Evolutionary conservation across 2,797 vertebrate species (phyloP), one percentile per base, ranked within the genome.

Genomic region (Notoglanidium macrostoma): DNA sequence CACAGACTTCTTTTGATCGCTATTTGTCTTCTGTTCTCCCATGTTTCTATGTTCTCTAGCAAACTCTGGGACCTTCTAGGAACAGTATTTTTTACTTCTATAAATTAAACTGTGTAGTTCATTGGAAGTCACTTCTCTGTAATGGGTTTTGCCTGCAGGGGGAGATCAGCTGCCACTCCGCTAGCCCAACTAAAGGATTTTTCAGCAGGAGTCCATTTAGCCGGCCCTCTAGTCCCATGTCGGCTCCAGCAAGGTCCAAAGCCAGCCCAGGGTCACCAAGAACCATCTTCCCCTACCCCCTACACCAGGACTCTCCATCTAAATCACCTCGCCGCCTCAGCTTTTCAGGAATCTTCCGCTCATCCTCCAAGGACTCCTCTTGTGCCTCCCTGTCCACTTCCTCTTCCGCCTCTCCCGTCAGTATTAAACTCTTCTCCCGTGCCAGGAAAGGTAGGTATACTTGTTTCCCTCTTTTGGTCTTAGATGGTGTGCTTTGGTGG

Each of bases 281-380:
- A 93, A 96, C 96, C 63, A 94, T 96, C 89, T 97, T 97, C 92
- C 96, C 97, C 0, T 96, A 96, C 94, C 96, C 96, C 21, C 65
- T 86, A 0, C 94, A 95, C 83, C 96, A 96, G 89, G 97, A 98
- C 87, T 96, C 97, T 0, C 95, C 97, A 0, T 95, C 97, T 5
- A 97, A 96, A 90, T 95, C 97, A 8, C 96, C 96, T 0, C 96
- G 96, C 26, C 97, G 98, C 86, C 95, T 98, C 95, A 99, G 98
- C 93, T 97, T 98, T 94, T 97, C 96, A 14, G 97, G 98, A 76
- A 98, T 99, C 93, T 98, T 98, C 93, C 96, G 96, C 90, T 97
- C 97, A 0, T 95, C 97, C 0, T 97, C 97, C 93, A 97, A 96
- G 93, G 97, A 98, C 59, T 97, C 95, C 29, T 95, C 97, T 17